These are phyloP conservation scores for Patagioenas fasciata DNA, from an alignment of 2,113 vertebrate species.

Conservation along the genomic window DNA sequence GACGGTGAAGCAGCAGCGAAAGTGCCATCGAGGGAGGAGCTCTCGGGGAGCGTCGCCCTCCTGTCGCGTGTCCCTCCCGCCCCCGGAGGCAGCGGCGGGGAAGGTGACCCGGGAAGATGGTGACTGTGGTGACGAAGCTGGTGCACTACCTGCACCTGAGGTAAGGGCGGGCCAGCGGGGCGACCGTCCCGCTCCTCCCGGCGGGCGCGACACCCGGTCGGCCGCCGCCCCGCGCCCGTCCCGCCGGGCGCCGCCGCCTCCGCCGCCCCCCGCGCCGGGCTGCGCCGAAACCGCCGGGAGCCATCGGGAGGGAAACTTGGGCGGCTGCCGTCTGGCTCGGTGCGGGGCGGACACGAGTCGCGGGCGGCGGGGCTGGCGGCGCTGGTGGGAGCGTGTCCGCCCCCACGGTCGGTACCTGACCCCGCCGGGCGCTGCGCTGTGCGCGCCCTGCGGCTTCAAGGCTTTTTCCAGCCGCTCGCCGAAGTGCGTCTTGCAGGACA, in stretches of 20 bases:
- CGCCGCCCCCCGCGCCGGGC: background rate
- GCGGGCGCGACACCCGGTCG: too few relatives aligned
- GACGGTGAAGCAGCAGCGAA: background rate
- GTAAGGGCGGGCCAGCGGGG: conserved; percentile 44
- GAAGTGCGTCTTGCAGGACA: fast-evolving
- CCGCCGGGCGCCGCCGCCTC: too few relatives aligned
- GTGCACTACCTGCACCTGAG: conserved; percentile 74
- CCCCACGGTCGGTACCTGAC: background rate
- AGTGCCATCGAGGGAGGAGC: background rate
- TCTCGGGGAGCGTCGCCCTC: background rate
- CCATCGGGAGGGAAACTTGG: background rate
- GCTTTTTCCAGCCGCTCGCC: background rate
- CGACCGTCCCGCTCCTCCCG: background rate
- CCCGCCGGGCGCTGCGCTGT: too few relatives aligned
- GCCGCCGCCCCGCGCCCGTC: too few relatives aligned
- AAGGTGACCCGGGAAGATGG: conserved; percentile 50
- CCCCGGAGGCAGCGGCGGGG: background rate
- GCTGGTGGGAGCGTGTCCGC: background rate
- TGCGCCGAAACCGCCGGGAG: background rate
- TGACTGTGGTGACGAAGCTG: conserved; percentile 72
- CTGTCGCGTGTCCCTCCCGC: background rate
- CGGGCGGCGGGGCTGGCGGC: fast-evolving
- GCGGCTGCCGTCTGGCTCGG: background rate
- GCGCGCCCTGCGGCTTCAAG: fast-evolving
- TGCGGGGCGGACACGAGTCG: fast-evolving